A percentile compares a stretch with the other conserved stretches of the same genome.
Evolutionary conservation across 2,113 vertebrate genomes (phyloP).

Genomic region (human): GRCh38 chr20:55321001-55321500

Average conservation of each 20-base stretch:
- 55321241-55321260: background rate
- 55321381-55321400: background rate
- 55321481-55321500: background rate
- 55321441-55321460: too few relatives aligned
- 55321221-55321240: background rate
- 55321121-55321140: background rate
- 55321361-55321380: background rate
- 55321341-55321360: background rate
- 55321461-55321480: background rate
- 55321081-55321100: background rate
- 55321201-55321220: background rate
- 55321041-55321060: background rate
- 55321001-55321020: background rate
- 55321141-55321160: background rate
- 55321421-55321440: too few relatives aligned
- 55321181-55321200: background rate
- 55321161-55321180: background rate
- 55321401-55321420: background rate
- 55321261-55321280: background rate
- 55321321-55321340: background rate
- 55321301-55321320: background rate
- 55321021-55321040: background rate
- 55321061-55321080: background rate
- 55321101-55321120: background rate
- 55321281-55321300: background rate